Base-by-base conservation (phyloP, 2,113 vertebrate genomes). In the Cyanoliseus patagonus region DNA sequence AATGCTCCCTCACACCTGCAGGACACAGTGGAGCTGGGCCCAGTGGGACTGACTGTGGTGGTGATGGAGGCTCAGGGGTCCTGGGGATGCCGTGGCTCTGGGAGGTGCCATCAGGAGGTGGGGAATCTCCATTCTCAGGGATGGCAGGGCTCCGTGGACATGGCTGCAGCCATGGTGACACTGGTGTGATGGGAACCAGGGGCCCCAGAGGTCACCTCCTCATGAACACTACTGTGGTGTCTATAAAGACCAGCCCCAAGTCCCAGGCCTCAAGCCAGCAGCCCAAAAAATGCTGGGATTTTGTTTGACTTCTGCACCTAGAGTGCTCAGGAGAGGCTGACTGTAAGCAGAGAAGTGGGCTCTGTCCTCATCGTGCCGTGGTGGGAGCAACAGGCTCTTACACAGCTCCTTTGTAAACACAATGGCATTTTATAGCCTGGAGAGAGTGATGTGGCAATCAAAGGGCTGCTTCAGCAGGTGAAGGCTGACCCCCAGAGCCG, bases 221-320 rank as follows among this genome's bases (percentile, higher is more conserved):
- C 46, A 39, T 4, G 11, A 10, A 27, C 0, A 1, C 37, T 35
- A 27, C 51, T 51, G n/a, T 1, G 5, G 5, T 17, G n/a, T 61
- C 44, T 74, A 2, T 1, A 3, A 59, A 46, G 24, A 46, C 19
- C 11, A 19, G 44, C 28, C 33, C 16, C 30, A 46, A 74, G 61
- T 13, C 24, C 39, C 89, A 53, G 4, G 25, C 37, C 5, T 33
- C 25, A 47, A 41, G 17, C 18, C 46, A 9, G 28, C 12, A 52
- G 46, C 53, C 35, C 16, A 4, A 62, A 31, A 53, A 75, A 74
- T 3, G 15, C 5, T 2, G 1, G 51, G 44, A n/a, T 30, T 73
- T 67, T n/a, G 24, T 79, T 30, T 41, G 19, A 17, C 52, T 46
- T 61, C 61, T n/a, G 39, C 37, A n/a, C 59, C 17, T 20, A 24